These are phyloP conservation scores for Melanerpes aurifrons DNA, from an alignment of 2,113 vertebrate species.

Conservation along the genomic window DNA sequence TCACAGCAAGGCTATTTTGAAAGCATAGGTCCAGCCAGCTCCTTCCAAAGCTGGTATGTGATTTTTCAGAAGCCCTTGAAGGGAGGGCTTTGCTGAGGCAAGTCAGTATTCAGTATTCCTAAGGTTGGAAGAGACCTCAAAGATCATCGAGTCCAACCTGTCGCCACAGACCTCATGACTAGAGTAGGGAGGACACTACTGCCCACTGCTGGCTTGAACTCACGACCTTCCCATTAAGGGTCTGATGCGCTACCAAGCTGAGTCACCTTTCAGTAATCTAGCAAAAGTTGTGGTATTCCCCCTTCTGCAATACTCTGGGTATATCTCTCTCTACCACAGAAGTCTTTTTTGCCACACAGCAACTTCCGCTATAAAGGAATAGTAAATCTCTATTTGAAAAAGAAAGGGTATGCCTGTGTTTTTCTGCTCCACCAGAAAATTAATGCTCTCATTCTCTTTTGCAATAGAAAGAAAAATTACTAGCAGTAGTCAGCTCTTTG, in stretches of 20 bases:
- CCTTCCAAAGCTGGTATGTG: rapidly evolving
- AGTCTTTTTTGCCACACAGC: not conserved
- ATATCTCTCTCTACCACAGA: not conserved
- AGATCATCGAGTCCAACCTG: too few species aligned
- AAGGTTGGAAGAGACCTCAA: too few species aligned
- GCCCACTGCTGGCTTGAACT: too few species aligned
- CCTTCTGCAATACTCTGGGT: not conserved
- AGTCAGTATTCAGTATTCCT: too few species aligned
- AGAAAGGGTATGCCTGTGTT: not conserved
- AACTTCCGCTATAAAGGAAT: not conserved
- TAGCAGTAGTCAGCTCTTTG: not conserved
- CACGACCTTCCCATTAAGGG: too few species aligned
- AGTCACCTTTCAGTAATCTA: not conserved
- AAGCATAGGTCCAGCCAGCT: not conserved
- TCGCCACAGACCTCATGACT: too few species aligned
- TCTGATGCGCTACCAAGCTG: too few species aligned
- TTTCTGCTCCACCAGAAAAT: not conserved
- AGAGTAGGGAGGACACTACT: too few species aligned
- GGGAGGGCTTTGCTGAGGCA: not conserved
- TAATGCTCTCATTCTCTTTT: not conserved
- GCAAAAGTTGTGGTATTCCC: not conserved
- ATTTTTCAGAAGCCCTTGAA: not conserved
- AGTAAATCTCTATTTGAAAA: not conserved
- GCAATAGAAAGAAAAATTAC: not conserved
- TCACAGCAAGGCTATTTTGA: not conserved